These are phyloP conservation scores for Remorina albescens DNA, from an alignment of 2,797 vertebrate genomes.

Conservation along the genomic window DNA sequence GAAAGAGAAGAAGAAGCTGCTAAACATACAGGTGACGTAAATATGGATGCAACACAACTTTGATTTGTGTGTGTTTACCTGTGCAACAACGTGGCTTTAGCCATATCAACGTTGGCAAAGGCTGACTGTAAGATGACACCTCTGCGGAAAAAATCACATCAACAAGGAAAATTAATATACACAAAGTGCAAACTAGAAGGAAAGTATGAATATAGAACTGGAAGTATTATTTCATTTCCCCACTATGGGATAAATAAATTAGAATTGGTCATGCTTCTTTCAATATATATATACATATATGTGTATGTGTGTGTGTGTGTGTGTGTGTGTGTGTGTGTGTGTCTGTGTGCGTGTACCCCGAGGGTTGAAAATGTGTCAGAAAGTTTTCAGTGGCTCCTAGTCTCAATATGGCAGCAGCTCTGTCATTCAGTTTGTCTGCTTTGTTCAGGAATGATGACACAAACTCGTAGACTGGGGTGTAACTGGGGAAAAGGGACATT, in stretches of 20 bases:
- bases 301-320: slow-evolving; percentile 42
- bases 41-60: background rate
- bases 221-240: no score
- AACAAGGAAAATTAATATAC: background rate
- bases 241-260: no score
- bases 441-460: slow-evolving; percentile 82
- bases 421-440: slow-evolving; percentile 79
- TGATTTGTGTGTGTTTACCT: slow-evolving; percentile 52
- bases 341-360: slow-evolving; percentile 65
- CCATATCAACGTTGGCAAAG: slow-evolving; percentile 1
- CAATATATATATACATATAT: background rate
- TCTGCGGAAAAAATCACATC: slow-evolving; percentile 41
- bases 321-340: background rate
- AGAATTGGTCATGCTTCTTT: background rate
- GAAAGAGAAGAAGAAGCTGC: background rate
- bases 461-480: slow-evolving; percentile 78
- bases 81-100: slow-evolving; percentile 55
- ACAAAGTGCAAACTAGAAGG: background rate
- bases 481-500: slow-evolving; percentile 72
- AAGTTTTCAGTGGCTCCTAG: slow-evolving; percentile 85
- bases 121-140: slow-evolving; percentile 1
- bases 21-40: background rate
- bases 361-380: slow-evolving; percentile 74
- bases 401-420: slow-evolving; percentile 85
- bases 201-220: background rate